phyloP scores from a whole-genome alignment of 2,113 vertebrate species.

The Stomatorhinus ivindoensis region DNA sequence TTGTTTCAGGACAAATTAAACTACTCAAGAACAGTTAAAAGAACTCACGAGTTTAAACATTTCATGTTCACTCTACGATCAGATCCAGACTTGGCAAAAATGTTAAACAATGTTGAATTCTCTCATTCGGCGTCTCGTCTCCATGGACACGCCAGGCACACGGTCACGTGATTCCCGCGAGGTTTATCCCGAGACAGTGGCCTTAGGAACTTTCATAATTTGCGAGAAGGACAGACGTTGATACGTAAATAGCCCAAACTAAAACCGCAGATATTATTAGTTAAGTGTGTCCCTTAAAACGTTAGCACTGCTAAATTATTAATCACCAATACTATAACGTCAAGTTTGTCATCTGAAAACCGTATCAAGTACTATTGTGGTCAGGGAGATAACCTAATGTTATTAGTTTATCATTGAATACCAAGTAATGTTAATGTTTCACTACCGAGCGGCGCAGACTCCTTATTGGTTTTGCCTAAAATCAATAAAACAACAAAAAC shows the following conservation, averaged over 20 bases:
- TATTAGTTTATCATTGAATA: constrained; percentile 1
- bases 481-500: not conserved
- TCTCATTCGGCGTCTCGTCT: not conserved
- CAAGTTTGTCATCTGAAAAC: not conserved
- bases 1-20: not conserved
- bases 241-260: not conserved
- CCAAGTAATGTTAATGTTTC: constrained; percentile 1
- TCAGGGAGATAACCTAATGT: not conserved
- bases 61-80: not conserved
- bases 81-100: not conserved
- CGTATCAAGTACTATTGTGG: not conserved
- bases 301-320: not conserved
- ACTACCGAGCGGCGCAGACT: not conserved
- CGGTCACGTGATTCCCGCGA: not conserved
- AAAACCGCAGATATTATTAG: not conserved
- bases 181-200: too few relatives aligned
- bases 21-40: not conserved
- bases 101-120: not conserved
- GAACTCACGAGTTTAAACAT: not conserved
- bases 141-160: constrained; percentile 18
- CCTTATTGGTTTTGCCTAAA: not conserved
- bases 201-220: not conserved
- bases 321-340: not conserved
- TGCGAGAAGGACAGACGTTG: not conserved
- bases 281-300: not conserved